Conservation (phyloP, 2,113 vertebrate species). For the Albula glossodonta region DNA sequence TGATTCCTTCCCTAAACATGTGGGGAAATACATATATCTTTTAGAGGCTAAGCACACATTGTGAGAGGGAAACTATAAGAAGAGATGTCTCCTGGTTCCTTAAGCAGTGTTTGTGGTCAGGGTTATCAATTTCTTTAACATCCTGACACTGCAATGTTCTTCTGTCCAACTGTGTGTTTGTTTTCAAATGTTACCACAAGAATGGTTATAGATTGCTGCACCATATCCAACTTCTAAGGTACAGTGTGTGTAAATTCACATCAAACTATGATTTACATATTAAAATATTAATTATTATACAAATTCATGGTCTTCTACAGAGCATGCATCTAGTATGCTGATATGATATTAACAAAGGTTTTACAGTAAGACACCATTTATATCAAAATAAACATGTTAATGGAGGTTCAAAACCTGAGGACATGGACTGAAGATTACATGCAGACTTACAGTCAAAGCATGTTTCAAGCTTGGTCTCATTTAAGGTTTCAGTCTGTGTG, state of each 20-base stretch:
- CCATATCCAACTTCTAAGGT: neutral
- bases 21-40: neutral
- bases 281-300: no score
- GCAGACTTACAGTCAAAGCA: no score
- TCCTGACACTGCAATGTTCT: neutral
- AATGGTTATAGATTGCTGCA: neutral
- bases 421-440: no score
- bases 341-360: no score
- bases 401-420: no score
- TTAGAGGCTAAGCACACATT: neutral
- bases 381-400: no score
- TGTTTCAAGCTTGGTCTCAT: no score
- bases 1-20: neutral
- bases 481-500: no score
- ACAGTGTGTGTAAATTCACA: neutral
- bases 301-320: no score
- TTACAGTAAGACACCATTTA: no score
- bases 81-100: neutral
- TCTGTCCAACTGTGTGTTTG: neutral
- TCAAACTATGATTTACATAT: no score
- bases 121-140: neutral
- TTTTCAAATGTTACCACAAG: neutral
- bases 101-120: neutral
- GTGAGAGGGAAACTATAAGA: neutral
- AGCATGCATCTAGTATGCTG: no score